Evolutionary conservation across 2,888 invertebrate genomes (phyloP).

Genomic region (Parnassius glacialis): DNA sequence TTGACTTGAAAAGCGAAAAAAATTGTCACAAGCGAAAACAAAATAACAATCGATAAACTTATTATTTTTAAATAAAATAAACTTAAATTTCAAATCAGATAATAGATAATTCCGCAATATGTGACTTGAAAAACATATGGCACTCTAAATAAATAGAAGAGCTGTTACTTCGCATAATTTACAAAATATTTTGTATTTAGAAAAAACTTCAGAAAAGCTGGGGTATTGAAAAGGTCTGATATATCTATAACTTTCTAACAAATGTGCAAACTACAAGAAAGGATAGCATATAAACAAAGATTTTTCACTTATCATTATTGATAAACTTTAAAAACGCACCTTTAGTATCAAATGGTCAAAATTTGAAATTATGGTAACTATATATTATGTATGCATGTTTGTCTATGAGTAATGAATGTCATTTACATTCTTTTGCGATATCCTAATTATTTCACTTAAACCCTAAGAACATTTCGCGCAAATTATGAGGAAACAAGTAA

Average conservation of each 20-base stretch:
- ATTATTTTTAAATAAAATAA: slow-evolving; percentile 19
- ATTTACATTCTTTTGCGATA: too few relatives aligned
- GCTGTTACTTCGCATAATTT: too few relatives aligned
- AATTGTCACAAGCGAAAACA: slow-evolving; percentile 33
- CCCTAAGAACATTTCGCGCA: slow-evolving; percentile 7
- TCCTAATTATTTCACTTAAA: slow-evolving; percentile 6
- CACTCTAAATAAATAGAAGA: slow-evolving; percentile 25
- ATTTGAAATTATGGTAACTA: slow-evolving; percentile 13
- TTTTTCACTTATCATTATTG: too few relatives aligned
- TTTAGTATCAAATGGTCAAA: slow-evolving; percentile 6
- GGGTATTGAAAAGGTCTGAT: neutral
- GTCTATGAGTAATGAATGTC: too few relatives aligned
- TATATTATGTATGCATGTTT: neutral
- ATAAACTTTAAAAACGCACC: neutral
- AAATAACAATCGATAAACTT: slow-evolving; percentile 30
- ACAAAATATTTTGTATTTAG: too few relatives aligned
- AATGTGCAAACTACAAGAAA: neutral
- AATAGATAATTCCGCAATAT: slow-evolving; percentile 2
- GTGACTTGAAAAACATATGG: slow-evolving; percentile 16
- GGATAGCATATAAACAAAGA: too few relatives aligned
- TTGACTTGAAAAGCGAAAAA: slow-evolving; percentile 67
- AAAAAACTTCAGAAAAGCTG: too few relatives aligned
- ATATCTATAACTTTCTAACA: neutral
- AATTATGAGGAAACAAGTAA: slow-evolving; percentile 21
- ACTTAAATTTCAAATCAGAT: slow-evolving; percentile 28